These are phyloP conservation scores for Acleris holmiana DNA, from an alignment of 2,888 invertebrate genomes.

Conservation along the genomic window DNA sequence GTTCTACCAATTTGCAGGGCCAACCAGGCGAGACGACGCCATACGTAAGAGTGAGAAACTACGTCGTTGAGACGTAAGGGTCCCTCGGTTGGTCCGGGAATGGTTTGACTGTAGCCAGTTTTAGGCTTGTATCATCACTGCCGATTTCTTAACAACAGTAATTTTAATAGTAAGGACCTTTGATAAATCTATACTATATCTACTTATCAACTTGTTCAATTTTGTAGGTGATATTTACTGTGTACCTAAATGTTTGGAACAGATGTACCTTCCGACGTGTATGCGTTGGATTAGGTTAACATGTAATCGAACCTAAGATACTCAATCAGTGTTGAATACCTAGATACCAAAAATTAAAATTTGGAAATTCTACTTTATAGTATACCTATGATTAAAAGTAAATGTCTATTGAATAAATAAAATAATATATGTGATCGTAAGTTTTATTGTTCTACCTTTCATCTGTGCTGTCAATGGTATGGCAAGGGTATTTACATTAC, in stretches of 20 bases:
- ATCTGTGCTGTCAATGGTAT: background rate
- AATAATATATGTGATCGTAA: conserved; percentile 72
- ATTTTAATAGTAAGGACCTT: conserved; percentile 71
- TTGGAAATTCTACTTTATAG: conserved; percentile 80
- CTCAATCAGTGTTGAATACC: conserved; percentile 76
- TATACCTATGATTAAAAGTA: conserved; percentile 72
- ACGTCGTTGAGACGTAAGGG: background rate
- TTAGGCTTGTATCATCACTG: conserved; percentile 80
- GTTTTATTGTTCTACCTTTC: conserved; percentile 63
- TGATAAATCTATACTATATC: conserved; percentile 82
- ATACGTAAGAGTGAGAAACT: background rate
- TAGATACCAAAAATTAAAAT: conserved; percentile 79
- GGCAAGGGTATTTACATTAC: too few species aligned
- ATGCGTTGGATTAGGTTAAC: conserved; percentile 69
- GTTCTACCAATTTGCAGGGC: background rate
- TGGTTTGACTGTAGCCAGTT: background rate
- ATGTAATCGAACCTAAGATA: conserved; percentile 66
- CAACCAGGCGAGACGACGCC: background rate
- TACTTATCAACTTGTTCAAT: conserved; percentile 76
- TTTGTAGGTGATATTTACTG: conserved; percentile 82
- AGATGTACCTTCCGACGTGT: conserved; percentile 75
- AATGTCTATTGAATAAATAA: conserved; percentile 84
- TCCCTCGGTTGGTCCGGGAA: background rate
- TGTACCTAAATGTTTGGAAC: conserved; percentile 80
- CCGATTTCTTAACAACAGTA: conserved; percentile 74